Percentiles rank a stretch among this genome's conserved stretches.
Evolutionary conservation across 1,140 invertebrate genomes (phyloP).

Genomic region (Bactericera cockerelli): DNA sequence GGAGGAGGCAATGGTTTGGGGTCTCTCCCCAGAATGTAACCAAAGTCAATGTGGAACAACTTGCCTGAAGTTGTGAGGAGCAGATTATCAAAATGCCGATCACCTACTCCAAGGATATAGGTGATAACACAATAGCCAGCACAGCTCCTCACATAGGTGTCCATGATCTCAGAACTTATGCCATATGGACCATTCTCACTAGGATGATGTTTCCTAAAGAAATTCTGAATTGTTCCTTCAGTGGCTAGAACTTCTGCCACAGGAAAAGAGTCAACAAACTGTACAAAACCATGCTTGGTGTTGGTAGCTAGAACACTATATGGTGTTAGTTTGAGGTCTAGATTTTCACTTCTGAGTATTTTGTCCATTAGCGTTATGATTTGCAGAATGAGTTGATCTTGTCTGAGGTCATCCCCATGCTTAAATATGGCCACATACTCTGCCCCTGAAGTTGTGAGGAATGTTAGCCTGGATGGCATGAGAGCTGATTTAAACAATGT

Average conservation of each 20-base stretch:
- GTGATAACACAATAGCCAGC: constrained; percentile 99
- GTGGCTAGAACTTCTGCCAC: constrained; percentile 78
- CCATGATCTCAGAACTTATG: constrained; percentile 86
- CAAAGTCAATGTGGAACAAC: constrained; percentile 98
- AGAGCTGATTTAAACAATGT: constrained; percentile 91
- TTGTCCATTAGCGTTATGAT: constrained; percentile 99
- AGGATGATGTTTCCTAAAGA: constrained; percentile 79
- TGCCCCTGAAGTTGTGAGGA: constrained; percentile 60
- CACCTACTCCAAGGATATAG: constrained; percentile 92
- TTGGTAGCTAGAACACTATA: constrained; percentile 88
- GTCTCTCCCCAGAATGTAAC: constrained; percentile 94
- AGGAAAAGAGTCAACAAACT: constrained; percentile 88
- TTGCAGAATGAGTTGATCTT: constrained; percentile 94
- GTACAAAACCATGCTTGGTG: constrained; percentile 89
- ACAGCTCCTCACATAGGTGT: constrained; percentile 93
- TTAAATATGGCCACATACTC: constrained; percentile 98
- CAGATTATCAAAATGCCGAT: constrained; percentile 95
- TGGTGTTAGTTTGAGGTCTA: constrained; percentile 89
- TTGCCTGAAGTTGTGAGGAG: constrained; percentile 77
- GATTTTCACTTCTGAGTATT: constrained; percentile 75
- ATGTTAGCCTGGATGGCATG: constrained; percentile 93
- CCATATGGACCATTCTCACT: constrained; percentile 76
- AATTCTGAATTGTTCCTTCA: constrained; percentile 79
- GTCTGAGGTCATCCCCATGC: constrained; percentile 93
- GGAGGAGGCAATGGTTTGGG: constrained; percentile 95